Base-by-base conservation (phyloP, 2,888 invertebrate genomes). In the Machimus atricapillus region DNA sequence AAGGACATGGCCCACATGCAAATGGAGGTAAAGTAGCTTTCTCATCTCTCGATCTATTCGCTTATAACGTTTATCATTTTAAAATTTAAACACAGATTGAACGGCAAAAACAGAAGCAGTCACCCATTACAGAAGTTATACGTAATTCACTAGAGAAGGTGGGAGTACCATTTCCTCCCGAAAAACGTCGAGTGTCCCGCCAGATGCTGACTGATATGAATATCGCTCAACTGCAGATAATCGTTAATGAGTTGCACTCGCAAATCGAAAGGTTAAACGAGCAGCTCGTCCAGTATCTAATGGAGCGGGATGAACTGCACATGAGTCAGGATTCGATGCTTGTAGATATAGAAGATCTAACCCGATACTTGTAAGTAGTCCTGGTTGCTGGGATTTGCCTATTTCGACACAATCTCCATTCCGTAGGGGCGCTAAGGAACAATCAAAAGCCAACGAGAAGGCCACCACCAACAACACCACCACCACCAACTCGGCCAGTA, bases 241-340 rank as follows among this genome's bases (percentile, higher is more conserved):
- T 98, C 90, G 98, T 98, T 88, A 98, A 98, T 92, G 98, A 98
- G 93, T 94, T 98, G 88, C 98, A 98, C 93, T 96, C 97, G 87
- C 97, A 98, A 94, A 98, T 98, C 91, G 98, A 98, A 94, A 96
- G 94, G 81, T 94, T 98, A 89, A 99, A 99, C 93, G 97, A 98
- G 92, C 95, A 96, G 87, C 94, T 99, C 90, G 98, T 99, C 87
- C 95, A 96, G 92, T 95, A 97, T 92, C 93, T 99, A 90, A 96
- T 98, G 94, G 97, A 97, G 90, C 94, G 98, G 89, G 99, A 99
- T 93, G 98, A 98, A 92, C 94, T 98, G 81, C 98, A 98, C 93
- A 98, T 99, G 98, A 97, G 97, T 89, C 98, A 99, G 93, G 99
- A 99, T 93, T 98, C 98, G 66, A 98, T 98, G 96, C 94, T 98